Percentiles rank a stretch among this genome's conserved stretches.
phyloP scores from a whole-genome alignment of 2,888 invertebrate species.

The Iselma pallidipennis region DNA sequence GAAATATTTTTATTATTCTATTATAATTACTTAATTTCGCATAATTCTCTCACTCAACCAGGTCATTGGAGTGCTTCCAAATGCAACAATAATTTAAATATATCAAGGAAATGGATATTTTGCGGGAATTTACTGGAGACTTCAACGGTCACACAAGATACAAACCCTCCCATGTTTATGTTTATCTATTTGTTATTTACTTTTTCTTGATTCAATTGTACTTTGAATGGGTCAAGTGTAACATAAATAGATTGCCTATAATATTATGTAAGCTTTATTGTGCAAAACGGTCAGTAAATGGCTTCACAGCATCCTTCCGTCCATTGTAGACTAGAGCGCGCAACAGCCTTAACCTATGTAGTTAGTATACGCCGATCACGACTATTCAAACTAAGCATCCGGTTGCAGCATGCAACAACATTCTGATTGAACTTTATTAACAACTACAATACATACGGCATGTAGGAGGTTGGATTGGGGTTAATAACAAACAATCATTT shows the following conservation, averaged over 20 bases:
- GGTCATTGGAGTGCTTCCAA: constrained; percentile 5
- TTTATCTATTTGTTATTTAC: background rate
- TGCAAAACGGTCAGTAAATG: constrained; percentile 30
- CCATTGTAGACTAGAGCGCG: constrained; percentile 37
- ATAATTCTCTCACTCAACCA: background rate
- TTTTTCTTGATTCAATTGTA: constrained; percentile 1
- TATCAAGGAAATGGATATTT: background rate
- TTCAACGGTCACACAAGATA: background rate
- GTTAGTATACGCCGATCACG: constrained; percentile 38
- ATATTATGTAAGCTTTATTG: background rate
- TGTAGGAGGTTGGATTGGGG: constrained; percentile 35
- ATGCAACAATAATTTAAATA: background rate
- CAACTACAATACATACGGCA: constrained; percentile 30
- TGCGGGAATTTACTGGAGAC: background rate
- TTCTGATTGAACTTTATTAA: constrained; percentile 38
- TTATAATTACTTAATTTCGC: constrained; percentile 5
- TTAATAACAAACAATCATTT: constrained; percentile 25
- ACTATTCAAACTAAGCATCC: constrained; percentile 41
- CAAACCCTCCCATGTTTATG: background rate
- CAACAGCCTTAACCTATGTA: constrained; percentile 44
- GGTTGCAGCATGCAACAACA: constrained; percentile 40
- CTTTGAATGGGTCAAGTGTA: constrained; percentile 22
- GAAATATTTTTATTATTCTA: constrained; percentile 1
- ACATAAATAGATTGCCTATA: background rate
- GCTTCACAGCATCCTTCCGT: constrained; percentile 40